Evolutionary conservation across 2,113 vertebrate species (phyloP), one percentile per base, ranked within the genome.

Genomic region (Sisor rabdophorus): DNA sequence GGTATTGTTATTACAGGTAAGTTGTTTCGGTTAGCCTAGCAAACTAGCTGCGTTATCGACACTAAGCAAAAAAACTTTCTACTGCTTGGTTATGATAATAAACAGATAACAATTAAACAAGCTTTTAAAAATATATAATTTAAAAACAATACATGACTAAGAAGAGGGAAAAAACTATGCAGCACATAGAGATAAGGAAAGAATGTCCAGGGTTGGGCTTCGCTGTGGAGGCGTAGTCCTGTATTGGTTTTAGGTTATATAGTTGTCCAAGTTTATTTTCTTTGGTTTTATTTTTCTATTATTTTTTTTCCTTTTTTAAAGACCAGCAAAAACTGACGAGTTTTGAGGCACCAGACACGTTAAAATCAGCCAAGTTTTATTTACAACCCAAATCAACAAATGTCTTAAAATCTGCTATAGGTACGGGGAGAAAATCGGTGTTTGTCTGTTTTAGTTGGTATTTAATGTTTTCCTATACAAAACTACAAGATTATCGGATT

Each of bases 321-420:
- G 74, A 70, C 53, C 6, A 30, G 10, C 26, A 47, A 48, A 54
- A 3, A 16, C 11, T 26, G 56, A 44, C 28, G 48, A 26, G 30
- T 77, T 77, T 36, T 65, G 20, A 79, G 76, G 64, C 32, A 55
- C 63, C 44, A 32, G 69, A 28, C 40, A 52, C 40, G 75, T 69
- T 78, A 71, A 83, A 75, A 73, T 73, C 70, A 53, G 48, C 15
- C 2, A 22, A 17, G 11, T 4, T 40, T 22, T n/a, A 22, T 56
- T n/a, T n/a, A 28, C 15, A 20, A 36, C 13, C 9, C 40, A 44
- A 1, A 44, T 44, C 40, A 44, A 44, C 9, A 44, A 44, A 44
- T 44, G 9, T 44, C 5, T 44, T 44, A 44, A 36, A 6, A 36
- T 6, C 32, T 36, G 32, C 32, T 36, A 36, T 36, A 36, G n/a